phyloP scores from a whole-genome alignment of 2,797 vertebrate genomes.

The Squalus acanthias region DNA sequence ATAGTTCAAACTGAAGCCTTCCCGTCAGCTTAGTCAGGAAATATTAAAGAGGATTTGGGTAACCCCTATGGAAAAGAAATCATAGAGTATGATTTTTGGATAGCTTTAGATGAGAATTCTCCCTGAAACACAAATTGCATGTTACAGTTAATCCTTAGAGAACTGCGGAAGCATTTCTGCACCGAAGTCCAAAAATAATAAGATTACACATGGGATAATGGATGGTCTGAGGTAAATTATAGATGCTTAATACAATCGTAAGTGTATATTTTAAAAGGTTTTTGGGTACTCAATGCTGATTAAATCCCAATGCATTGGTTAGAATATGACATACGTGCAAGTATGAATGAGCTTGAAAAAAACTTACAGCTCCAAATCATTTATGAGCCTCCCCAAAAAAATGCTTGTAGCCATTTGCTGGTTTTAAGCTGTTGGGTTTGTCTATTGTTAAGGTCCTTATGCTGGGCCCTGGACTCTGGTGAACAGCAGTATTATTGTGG shows the following conservation, averaged over 20 bases:
- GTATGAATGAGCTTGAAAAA: background rate
- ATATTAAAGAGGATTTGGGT: slow-evolving; percentile 33
- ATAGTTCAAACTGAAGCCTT: background rate
- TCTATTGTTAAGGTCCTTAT: background rate
- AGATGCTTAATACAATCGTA: background rate
- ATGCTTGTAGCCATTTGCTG: background rate
- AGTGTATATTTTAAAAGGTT: slow-evolving; percentile 18
- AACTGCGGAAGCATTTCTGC: background rate
- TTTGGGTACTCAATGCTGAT: background rate
- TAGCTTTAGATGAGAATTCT: background rate
- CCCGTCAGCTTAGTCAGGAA: background rate
- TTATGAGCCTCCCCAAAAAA: background rate
- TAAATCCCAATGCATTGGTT: background rate
- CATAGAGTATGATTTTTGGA: background rate
- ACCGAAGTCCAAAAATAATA: slow-evolving; percentile 10
- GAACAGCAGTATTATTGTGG: background rate
- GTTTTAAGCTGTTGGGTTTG: background rate
- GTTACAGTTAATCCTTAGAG: background rate
- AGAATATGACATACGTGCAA: background rate
- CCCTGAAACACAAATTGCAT: background rate
- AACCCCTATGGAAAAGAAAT: background rate
- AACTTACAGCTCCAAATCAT: background rate
- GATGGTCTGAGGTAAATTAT: background rate
- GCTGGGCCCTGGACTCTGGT: background rate
- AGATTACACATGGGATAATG: slow-evolving; percentile 1